These are phyloP conservation scores for Sarcoramphus papa DNA, from an alignment of 2,797 vertebrate genomes.

Conservation along the genomic window DNA sequence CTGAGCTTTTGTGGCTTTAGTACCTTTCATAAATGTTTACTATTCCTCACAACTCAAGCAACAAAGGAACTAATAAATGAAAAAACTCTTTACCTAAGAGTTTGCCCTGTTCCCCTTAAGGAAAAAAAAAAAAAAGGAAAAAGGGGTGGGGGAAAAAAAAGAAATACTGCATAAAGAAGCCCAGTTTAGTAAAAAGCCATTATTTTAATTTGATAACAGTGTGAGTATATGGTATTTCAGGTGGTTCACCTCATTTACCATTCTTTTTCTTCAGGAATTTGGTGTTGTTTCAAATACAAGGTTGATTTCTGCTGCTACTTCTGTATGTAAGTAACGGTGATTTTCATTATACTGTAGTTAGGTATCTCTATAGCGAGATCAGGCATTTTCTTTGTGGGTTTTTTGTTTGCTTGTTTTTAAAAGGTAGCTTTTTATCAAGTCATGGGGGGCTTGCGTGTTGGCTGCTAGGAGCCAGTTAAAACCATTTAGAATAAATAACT, in stretches of 20 bases:
- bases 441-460: background rate
- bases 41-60: background rate
- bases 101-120: background rate
- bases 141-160: background rate
- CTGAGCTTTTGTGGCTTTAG: background rate
- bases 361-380: background rate
- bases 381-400: background rate
- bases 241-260: constrained; percentile 8
- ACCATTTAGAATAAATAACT: background rate
- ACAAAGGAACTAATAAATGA: background rate
- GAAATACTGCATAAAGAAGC: background rate
- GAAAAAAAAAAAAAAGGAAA: background rate
- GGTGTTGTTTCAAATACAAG: constrained; percentile 98
- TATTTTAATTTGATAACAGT: background rate
- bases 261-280: constrained; percentile 86
- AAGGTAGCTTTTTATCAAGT: background rate
- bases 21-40: background rate
- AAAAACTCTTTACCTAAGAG: background rate
- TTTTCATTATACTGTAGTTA: background rate
- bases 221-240: background rate
- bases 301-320: constrained; percentile 96
- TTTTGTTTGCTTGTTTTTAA: background rate
- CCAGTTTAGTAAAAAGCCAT: background rate
- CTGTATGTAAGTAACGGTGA: constrained; percentile 90
- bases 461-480: background rate